Percentiles rank a stretch among this genome's conserved stretches.
Conservation (phyloP, 2,797 vertebrate genomes). For the Sebastes iracundus region DNA sequence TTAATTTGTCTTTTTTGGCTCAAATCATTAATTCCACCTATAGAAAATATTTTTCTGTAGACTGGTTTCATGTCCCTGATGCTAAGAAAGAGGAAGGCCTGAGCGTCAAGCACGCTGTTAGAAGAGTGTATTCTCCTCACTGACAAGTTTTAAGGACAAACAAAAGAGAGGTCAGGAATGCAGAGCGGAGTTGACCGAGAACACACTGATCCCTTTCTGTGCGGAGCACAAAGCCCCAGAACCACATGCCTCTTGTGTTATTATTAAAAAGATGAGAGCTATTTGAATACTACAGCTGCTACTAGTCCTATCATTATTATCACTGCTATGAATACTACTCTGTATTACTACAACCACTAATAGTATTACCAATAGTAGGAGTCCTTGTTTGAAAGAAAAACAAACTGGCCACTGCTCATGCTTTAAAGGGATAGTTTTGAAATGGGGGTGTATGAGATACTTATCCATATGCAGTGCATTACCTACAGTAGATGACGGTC, state of each 20-base stretch:
- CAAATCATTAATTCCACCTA: conserved; percentile 28
- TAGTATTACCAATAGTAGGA: neutral
- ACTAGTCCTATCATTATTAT: neutral
- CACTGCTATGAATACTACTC: neutral
- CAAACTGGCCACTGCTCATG: neutral
- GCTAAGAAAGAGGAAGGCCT: neutral
- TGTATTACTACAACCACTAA: neutral
- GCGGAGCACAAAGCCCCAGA: conserved; percentile 26
- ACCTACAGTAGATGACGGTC: too few species aligned
- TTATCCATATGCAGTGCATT: too few species aligned
- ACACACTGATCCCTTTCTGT: conserved; percentile 38
- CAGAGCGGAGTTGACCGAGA: conserved; percentile 52
- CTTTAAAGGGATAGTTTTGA: neutral
- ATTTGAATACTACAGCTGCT: conserved; percentile 11
- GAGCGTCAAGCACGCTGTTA: neutral
- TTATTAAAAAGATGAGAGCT: conserved; percentile 36
- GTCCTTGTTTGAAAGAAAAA: neutral
- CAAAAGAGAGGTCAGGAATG: conserved; percentile 75
- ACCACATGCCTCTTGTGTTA: conserved; percentile 28
- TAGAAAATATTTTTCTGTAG: conserved; percentile 7
- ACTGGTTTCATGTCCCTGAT: conserved; percentile 5
- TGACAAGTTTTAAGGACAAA: conserved; percentile 58
- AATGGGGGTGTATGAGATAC: too few species aligned
- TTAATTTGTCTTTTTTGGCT: conserved; percentile 37
- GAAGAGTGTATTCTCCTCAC: conserved; percentile 38